A percentile compares a stretch with the other conserved stretches of the same genome.
Evolutionary conservation across 2,888 invertebrate genomes (phyloP).

Genomic region (Clusia tigrina): DNA sequence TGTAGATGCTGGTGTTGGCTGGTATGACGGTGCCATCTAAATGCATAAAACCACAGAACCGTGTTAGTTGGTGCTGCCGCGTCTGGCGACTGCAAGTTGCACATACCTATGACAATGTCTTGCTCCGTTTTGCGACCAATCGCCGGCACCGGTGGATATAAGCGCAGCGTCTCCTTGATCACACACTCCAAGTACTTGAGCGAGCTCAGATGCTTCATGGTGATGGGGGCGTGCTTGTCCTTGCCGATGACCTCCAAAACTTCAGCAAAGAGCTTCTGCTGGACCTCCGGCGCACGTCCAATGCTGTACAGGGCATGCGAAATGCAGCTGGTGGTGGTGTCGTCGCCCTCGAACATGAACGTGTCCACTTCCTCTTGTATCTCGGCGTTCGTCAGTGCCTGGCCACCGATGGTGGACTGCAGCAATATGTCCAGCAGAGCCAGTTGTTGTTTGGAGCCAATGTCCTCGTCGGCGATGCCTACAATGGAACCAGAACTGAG

Average conservation of each 20-base stretch:
- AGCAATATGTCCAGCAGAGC: conserved; percentile 73
- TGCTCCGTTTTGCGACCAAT: conserved; percentile 67
- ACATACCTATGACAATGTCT: conserved; percentile 63
- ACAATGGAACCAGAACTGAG: neutral
- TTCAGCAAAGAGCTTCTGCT: conserved; percentile 46
- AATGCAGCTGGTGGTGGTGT: conserved; percentile 54
- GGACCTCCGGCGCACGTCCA: conserved; percentile 47
- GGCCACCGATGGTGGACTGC: conserved; percentile 67
- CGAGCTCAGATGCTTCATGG: conserved; percentile 39
- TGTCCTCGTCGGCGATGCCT: conserved; percentile 47
- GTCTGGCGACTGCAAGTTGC: conserved; percentile 65
- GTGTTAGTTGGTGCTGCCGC: conserved; percentile 29
- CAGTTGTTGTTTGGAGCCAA: conserved; percentile 68
- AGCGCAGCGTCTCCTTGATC: conserved; percentile 71
- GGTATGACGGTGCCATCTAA: conserved; percentile 39
- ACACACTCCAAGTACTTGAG: conserved; percentile 68
- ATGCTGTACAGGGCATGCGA: conserved; percentile 49
- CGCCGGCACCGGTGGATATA: conserved; percentile 72
- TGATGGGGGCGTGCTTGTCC: conserved; percentile 37
- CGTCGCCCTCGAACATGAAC: conserved; percentile 71
- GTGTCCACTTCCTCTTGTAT: conserved; percentile 76
- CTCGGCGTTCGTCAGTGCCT: conserved; percentile 67
- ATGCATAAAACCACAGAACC: conserved; percentile 35
- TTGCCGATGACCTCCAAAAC: conserved; percentile 45
- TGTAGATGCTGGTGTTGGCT: conserved; percentile 38